Percentiles rank a stretch among this genome's conserved stretches.
Evolutionary conservation across 2,797 vertebrate species (phyloP).

Genomic region (Betta splendens): DNA sequence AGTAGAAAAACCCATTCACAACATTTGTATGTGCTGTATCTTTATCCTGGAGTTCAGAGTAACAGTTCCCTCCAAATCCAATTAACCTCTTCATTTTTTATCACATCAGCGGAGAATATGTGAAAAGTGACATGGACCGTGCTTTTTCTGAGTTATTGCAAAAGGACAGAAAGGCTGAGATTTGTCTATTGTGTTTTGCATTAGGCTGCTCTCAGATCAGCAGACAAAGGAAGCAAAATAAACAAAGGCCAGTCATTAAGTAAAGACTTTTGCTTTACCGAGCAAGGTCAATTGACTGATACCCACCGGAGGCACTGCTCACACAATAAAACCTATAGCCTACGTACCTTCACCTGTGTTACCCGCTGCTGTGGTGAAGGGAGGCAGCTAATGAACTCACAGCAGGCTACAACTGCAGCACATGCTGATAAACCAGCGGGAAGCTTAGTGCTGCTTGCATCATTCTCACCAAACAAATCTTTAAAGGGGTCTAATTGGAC

Average conservation of each 20-base stretch:
- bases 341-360: slow-evolving; percentile 8
- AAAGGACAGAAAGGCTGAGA: not conserved
- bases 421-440: not conserved
- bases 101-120: not conserved
- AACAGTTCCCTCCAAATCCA: not conserved
- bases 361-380: not conserved
- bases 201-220: slow-evolving; percentile 14
- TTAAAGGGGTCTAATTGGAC: slow-evolving; percentile 4
- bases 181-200: not conserved
- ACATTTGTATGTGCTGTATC: not conserved
- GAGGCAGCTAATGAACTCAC: slow-evolving; percentile 22
- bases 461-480: not conserved
- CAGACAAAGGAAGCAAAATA: not conserved
- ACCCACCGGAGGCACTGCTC: not conserved
- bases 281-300: slow-evolving; percentile 1
- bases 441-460: not conserved
- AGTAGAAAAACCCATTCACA: not conserved
- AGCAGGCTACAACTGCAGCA: not conserved
- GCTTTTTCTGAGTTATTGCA: not conserved
- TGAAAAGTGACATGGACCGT: no score
- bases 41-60: not conserved
- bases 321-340: not conserved
- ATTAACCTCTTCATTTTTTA: not conserved
- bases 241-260: slow-evolving; percentile 24
- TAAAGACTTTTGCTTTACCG: slow-evolving; percentile 3